phyloP scores from a whole-genome alignment of 2,888 invertebrate species.

The Brachypterus glaber region DNA sequence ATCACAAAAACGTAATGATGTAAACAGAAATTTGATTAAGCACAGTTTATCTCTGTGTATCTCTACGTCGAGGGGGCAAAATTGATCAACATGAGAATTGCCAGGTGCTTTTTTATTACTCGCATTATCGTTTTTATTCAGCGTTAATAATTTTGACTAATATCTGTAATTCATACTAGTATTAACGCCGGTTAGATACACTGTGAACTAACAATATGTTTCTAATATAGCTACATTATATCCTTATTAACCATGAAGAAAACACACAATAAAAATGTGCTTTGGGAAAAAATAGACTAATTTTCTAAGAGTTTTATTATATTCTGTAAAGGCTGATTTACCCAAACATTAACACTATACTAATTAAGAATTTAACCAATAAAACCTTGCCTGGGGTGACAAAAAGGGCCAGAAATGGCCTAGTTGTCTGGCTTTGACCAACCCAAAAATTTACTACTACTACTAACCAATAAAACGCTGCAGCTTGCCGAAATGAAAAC shows the following conservation, averaged over 20 bases:
- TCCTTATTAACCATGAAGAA: slow-evolving; percentile 10
- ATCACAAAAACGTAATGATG: too few species aligned
- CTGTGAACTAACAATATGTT: slow-evolving; percentile 6
- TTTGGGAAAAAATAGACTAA: slow-evolving; percentile 23
- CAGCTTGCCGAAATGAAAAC: too few species aligned
- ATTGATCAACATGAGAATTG: slow-evolving; percentile 26
- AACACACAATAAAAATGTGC: slow-evolving; percentile 23
- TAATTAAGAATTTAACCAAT: too few species aligned
- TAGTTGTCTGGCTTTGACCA: too few species aligned
- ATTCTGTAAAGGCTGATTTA: slow-evolving; percentile 38
- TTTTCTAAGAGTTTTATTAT: slow-evolving; percentile 33
- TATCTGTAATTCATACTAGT: slow-evolving; percentile 9
- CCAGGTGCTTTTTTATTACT: slow-evolving; percentile 25
- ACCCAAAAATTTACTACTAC: too few species aligned
- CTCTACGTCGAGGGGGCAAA: slow-evolving; percentile 25
- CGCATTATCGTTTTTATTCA: slow-evolving; percentile 12
- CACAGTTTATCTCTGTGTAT: slow-evolving; percentile 25
- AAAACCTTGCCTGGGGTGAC: too few species aligned
- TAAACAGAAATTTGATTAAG: slow-evolving; percentile 32
- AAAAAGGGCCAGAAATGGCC: too few species aligned
- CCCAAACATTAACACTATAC: slow-evolving; percentile 37
- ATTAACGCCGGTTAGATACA: slow-evolving; percentile 4
- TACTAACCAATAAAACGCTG: too few species aligned
- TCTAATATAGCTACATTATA: slow-evolving; percentile 2
- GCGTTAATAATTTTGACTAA: slow-evolving; percentile 14